A percentile compares a stretch with the other conserved stretches of the same genome.
Evolutionary conservation across 2,797 vertebrate species (phyloP).

Genomic region (Galaxias olidus): DNA sequence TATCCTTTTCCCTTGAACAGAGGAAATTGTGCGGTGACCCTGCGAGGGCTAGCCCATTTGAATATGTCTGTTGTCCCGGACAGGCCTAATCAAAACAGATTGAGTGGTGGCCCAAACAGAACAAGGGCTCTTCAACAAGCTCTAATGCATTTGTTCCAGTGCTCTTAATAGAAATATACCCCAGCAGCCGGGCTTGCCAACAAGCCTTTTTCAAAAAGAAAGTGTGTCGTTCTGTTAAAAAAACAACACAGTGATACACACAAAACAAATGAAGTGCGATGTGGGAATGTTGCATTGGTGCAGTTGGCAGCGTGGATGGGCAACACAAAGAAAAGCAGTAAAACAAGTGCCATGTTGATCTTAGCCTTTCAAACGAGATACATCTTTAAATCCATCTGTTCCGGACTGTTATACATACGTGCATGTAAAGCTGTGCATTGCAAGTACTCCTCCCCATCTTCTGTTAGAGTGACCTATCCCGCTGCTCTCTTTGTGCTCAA

Average conservation of each 20-base stretch:
- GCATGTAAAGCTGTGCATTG: no score
- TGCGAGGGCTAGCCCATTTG: conserved; percentile 61
- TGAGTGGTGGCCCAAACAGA: conserved; percentile 62
- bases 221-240: background rate
- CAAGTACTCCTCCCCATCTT: no score
- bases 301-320: conserved; percentile 28
- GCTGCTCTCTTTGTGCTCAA: no score
- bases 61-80: conserved; percentile 63
- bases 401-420: no score
- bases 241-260: conserved; percentile 7
- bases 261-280: conserved; percentile 2
- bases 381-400: no score
- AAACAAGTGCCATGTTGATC: conserved; percentile 9
- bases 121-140: conserved; percentile 55
- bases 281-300: conserved; percentile 42
- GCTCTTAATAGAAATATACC: conserved; percentile 44
- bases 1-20: conserved; percentile 63
- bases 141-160: conserved; percentile 55
- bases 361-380: no score
- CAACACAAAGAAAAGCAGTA: conserved; percentile 16
- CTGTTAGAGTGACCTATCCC: no score
- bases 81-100: conserved; percentile 60
- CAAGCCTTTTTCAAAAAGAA: conserved; percentile 40
- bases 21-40: conserved; percentile 67
- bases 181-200: conserved; percentile 32